These are phyloP conservation scores for Cepaea nemoralis DNA, from an alignment of 1,140 invertebrate species.

Conservation along the genomic window DNA sequence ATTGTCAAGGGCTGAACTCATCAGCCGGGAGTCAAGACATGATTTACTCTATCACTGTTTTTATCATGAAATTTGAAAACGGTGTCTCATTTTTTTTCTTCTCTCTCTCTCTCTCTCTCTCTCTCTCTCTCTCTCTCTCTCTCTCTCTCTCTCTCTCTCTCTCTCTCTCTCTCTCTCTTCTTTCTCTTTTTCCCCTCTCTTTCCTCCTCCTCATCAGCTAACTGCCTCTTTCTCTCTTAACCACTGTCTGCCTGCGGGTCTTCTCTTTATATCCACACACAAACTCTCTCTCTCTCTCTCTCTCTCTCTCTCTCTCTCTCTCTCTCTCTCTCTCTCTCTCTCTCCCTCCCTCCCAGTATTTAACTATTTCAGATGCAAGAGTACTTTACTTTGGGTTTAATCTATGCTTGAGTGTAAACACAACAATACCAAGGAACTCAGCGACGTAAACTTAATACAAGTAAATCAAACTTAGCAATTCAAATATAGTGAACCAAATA, in stretches of 20 bases:
- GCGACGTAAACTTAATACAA: too few relatives aligned
- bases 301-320: not conserved
- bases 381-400: too few relatives aligned
- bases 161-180: not conserved
- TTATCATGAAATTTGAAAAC: too few relatives aligned
- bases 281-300: not conserved
- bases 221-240: not conserved
- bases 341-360: not conserved
- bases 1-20: too few relatives aligned
- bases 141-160: not conserved
- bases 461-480: too few relatives aligned
- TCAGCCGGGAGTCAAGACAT: too few relatives aligned
- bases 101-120: not conserved
- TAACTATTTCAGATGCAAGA: too few relatives aligned
- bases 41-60: too few relatives aligned
- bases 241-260: not conserved
- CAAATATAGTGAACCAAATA: too few relatives aligned
- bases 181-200: not conserved
- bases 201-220: too few relatives aligned
- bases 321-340: not conserved
- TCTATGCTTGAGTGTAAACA: too few relatives aligned
- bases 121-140: not conserved
- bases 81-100: not conserved
- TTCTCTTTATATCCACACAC: not conserved
- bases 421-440: too few relatives aligned